A percentile compares a stretch with the other conserved stretches of the same genome.
phyloP scores from a whole-genome alignment of 1,140 invertebrate genomes.

The Apis dorsata region DNA sequence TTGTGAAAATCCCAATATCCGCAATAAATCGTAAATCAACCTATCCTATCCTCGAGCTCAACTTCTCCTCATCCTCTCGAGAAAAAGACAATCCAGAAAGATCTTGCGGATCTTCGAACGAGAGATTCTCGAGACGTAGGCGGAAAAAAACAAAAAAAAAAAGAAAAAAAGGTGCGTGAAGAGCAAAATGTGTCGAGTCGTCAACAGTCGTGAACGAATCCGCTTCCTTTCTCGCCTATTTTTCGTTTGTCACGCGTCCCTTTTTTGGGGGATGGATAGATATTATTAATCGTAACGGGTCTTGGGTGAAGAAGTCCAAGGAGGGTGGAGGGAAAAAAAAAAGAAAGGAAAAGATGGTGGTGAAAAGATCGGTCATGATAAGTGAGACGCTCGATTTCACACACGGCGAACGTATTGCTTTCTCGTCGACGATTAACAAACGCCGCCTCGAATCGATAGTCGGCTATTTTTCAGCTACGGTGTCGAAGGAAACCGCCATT shows the following conservation, averaged over 20 bases:
- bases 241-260: slow-evolving; percentile 16
- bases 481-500: neutral
- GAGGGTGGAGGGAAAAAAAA: neutral
- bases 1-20: too few species aligned
- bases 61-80: too few species aligned
- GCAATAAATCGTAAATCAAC: too few species aligned
- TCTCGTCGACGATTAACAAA: slow-evolving; percentile 40
- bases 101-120: too few species aligned
- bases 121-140: too few species aligned
- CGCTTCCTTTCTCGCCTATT: neutral
- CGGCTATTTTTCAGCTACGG: slow-evolving; percentile 10
- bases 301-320: slow-evolving; percentile 12
- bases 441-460: slow-evolving; percentile 24
- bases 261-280: slow-evolving; percentile 10
- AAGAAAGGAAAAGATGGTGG: neutral
- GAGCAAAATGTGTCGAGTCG: slow-evolving; percentile 13
- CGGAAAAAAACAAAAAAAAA: too few species aligned
- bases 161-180: neutral
- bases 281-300: slow-evolving; percentile 46
- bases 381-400: slow-evolving; percentile 40
- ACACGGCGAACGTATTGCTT: slow-evolving; percentile 29
- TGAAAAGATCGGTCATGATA: slow-evolving; percentile 30
- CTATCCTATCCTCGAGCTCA: too few species aligned
- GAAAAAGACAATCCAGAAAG: too few species aligned
- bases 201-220: neutral